phyloP scores from a whole-genome alignment of 2,888 invertebrate species.

The Andricus curvator region DNA sequence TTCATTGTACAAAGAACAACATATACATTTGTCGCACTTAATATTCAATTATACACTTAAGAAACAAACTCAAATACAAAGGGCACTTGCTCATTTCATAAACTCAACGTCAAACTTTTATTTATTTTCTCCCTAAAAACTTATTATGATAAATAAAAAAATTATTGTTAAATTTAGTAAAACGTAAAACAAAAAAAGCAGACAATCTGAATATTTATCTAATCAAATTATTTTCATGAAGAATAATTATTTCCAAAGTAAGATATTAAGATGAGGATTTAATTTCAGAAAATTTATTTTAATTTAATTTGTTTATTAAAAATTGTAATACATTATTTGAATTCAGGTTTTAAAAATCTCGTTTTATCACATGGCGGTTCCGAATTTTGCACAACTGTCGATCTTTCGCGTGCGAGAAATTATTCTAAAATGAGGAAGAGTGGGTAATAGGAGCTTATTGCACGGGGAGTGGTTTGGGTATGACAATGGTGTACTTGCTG shows the following conservation, averaged over 20 bases:
- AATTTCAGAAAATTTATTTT: neutral
- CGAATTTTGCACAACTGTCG: neutral
- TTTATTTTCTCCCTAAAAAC: too few relatives aligned
- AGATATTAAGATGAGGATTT: too few relatives aligned
- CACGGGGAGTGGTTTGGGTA: neutral
- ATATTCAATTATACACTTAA: neutral
- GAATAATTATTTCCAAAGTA: too few relatives aligned
- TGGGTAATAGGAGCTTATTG: neutral
- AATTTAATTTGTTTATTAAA: neutral
- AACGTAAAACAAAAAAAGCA: too few relatives aligned
- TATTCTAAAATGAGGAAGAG: slow-evolving; percentile 13
- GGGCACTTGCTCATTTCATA: neutral
- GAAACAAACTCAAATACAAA: neutral
- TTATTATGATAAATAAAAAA: too few relatives aligned
- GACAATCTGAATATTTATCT: too few relatives aligned
- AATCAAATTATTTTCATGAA: too few relatives aligned
- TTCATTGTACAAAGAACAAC: neutral
- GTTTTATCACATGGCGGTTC: neutral
- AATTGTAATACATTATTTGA: neutral
- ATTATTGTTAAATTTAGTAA: too few relatives aligned
- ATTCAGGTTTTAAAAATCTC: neutral
- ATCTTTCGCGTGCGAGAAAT: slow-evolving; percentile 15
- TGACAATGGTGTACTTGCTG: slow-evolving; percentile 3
- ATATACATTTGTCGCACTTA: neutral
- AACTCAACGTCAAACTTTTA: too few relatives aligned